Evolutionary conservation across 2,888 invertebrate genomes (phyloP), one percentile per base, ranked within the genome.

Genomic region (Apoda limacodes): DNA sequence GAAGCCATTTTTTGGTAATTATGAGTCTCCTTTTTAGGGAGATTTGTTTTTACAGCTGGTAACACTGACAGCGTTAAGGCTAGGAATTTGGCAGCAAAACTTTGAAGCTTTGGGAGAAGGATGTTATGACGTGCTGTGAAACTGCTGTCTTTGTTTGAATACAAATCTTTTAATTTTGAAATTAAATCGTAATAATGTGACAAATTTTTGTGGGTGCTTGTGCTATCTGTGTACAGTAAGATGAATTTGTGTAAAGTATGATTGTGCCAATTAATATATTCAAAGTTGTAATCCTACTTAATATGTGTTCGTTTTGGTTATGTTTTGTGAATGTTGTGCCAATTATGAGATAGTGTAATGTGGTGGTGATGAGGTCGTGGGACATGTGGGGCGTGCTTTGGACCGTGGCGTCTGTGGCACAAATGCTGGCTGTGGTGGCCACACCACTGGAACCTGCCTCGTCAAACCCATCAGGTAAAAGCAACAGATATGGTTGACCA

Each of bases 311-410:
- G 58, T 69, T 66, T 74, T 60, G 58, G 67, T 71, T 78, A 74
- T 67, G 75, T 75, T 72, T 62, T 66, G 80, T 74, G 68, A 75
- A 74, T 76, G 67, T 72, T 71, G 76, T 80, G 76, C 72, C 72
- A 76, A 80, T 74, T 65, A 80, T 80, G 80, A 80, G 80, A 78
- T 80, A 80, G 80, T 80, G 78, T 55, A 65, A 75, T 78, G 76
- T 60, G 72, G 76, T 60, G 72, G 80, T 80, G 80, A 76, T 76
- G 78, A 75, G 76, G 72, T 66, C 72, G 67, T 72, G 80, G 78
- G 74, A 78, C 71, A 68, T 80, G 74, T 75, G 78, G 78, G 67
- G 72, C 50, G 68, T 70, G 70, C 59, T 78, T 59, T 75, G 72
- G 76, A 61, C 58, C 52, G 56, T 68, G 55, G 69, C 64, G 60